phyloP scores from a whole-genome alignment of 2,797 vertebrate genomes.

The Halcyon badia region DNA sequence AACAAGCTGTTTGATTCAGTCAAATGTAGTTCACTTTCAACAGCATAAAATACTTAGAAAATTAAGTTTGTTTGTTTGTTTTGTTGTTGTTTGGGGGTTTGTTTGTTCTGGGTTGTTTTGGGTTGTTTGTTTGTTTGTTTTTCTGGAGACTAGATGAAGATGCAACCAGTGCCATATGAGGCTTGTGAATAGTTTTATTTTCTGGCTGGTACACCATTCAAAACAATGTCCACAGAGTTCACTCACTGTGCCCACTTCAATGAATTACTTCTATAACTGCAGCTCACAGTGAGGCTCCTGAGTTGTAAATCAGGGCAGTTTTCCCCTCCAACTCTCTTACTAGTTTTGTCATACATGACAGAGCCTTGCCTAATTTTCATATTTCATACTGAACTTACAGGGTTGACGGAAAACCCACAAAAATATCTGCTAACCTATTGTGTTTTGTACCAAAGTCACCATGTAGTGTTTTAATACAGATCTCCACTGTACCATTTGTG shows the following conservation, averaged over 20 bases:
- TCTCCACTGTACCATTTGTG: not conserved
- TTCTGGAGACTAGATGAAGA: not conserved
- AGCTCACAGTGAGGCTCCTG: not conserved
- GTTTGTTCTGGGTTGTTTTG: too few relatives aligned
- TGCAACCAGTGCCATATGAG: not conserved
- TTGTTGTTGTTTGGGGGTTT: too few relatives aligned
- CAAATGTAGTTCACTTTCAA: not conserved
- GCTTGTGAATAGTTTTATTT: not conserved
- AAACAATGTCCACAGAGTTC: not conserved
- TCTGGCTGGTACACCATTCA: not conserved
- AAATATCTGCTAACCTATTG: not conserved
- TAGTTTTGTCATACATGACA: not conserved
- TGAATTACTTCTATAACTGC: not conserved
- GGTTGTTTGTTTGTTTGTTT: not conserved
- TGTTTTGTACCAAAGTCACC: not conserved
- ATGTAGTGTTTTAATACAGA: not conserved
- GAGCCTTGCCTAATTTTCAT: rapidly evolving
- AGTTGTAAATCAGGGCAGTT: not conserved
- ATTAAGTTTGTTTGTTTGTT: not conserved
- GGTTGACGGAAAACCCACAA: not conserved
- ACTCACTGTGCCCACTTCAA: not conserved
- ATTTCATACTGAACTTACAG: not conserved
- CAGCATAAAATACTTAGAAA: not conserved
- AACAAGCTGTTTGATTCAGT: not conserved
- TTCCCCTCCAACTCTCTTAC: not conserved